phyloP scores from a whole-genome alignment of 2,113 vertebrate genomes.

The Acanthisitta chloris region DNA sequence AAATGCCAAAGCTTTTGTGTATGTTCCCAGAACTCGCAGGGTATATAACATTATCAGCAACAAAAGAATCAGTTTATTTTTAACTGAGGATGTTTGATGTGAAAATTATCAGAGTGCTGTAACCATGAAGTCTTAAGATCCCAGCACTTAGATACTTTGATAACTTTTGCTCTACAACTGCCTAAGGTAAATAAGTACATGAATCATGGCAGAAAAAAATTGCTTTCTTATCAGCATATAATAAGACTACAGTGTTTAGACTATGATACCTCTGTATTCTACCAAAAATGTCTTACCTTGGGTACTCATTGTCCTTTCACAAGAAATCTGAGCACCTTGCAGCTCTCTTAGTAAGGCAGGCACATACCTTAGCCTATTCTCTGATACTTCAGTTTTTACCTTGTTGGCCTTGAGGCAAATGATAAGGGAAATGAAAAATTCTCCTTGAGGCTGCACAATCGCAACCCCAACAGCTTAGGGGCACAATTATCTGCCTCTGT shows the following conservation, averaged over 20 bases:
- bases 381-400: not conserved
- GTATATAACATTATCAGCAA: not conserved
- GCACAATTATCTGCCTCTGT: not conserved
- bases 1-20: not conserved
- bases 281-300: not conserved
- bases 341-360: not conserved
- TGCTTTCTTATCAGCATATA: not conserved
- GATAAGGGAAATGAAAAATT: not conserved
- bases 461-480: not conserved
- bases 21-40: not conserved
- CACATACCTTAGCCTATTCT: not conserved
- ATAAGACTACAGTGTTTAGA: not conserved
- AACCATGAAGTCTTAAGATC: not conserved
- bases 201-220: not conserved
- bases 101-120: not conserved
- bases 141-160: not conserved
- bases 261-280: not conserved
- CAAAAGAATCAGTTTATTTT: not conserved
- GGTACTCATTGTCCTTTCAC: not conserved
- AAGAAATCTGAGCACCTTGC: not conserved
- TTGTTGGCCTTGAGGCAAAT: not conserved
- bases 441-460: not conserved
- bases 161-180: not conserved
- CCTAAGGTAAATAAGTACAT: not conserved
- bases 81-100: not conserved